Percentiles rank a stretch among this genome's conserved stretches.
Conservation (phyloP, 2,113 vertebrate species). For the rat (Rattus norvegicus) region GRCr8 NC_086021.1:120758501-120759000, state of each 20-base stretch:
- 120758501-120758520: too few relatives aligned
- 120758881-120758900: neutral
- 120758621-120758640: neutral
- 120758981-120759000: neutral
- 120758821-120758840: neutral
- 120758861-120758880: neutral
- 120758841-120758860: neutral
- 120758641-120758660: neutral
- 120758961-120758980: neutral
- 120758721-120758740: neutral
- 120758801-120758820: neutral
- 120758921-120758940: neutral
- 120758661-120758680: neutral
- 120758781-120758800: too few relatives aligned
- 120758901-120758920: conserved; percentile 38
- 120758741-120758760: neutral
- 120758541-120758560: neutral
- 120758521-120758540: neutral
- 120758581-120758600: neutral
- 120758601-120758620: neutral
- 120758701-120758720: neutral
- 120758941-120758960: neutral
- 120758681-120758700: neutral
- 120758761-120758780: neutral
- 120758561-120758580: too few relatives aligned